Conservation (phyloP, 2,888 invertebrate species). For the Druceiella hillmani region DNA sequence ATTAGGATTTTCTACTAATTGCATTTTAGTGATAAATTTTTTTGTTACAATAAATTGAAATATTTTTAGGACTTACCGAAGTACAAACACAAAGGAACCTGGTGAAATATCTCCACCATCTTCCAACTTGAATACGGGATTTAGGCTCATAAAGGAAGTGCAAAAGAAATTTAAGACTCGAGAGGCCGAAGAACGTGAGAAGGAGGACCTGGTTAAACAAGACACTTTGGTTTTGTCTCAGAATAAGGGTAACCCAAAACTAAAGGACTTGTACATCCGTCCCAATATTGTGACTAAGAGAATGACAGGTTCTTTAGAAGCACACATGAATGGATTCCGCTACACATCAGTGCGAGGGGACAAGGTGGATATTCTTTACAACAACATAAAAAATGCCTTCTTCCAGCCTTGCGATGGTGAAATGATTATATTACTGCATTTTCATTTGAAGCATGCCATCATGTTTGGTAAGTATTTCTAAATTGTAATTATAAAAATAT, state of each 20-base stretch:
- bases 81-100: constrained; percentile 95
- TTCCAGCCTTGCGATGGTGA: constrained; percentile 99
- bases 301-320: constrained; percentile 90
- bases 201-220: constrained; percentile 98
- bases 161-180: constrained; percentile 98
- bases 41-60: too few species aligned
- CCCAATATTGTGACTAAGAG: constrained; percentile 98
- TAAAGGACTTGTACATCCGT: constrained; percentile 95
- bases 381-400: constrained; percentile 99
- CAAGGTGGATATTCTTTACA: constrained; percentile 98
- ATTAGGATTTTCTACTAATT: too few species aligned
- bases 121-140: constrained; percentile 92
- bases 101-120: constrained; percentile 93
- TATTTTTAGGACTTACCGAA: constrained; percentile 85
- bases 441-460: constrained; percentile 97
- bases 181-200: constrained; percentile 97
- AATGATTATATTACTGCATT: constrained; percentile 98
- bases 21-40: too few species aligned
- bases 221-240: constrained; percentile 91
- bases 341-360: constrained; percentile 99
- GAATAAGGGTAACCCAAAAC: constrained; percentile 95
- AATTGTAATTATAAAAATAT: not conserved
- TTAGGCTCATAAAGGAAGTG: constrained; percentile 96
- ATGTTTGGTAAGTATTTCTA: constrained; percentile 76
- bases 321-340: constrained; percentile 93